Percentiles rank a stretch among this genome's conserved stretches.
These are phyloP conservation scores for Exocentrus adspersus DNA, from an alignment of 2,888 invertebrate species.

Conservation along the genomic window DNA sequence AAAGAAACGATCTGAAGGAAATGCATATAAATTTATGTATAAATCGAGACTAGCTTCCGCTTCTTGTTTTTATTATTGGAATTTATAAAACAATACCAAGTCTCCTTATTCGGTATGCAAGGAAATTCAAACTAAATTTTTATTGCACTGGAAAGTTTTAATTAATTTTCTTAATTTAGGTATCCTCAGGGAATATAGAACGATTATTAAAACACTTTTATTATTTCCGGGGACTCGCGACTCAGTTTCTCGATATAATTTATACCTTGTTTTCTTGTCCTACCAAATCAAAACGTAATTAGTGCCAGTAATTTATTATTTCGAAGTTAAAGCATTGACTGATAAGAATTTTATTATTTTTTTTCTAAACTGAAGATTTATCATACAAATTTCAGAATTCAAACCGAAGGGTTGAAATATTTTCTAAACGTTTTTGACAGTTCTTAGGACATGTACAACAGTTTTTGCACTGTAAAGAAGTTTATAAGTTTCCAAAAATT, in stretches of 20 bases:
- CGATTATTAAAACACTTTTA: background rate
- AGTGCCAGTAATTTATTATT: background rate
- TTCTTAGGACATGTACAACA: too few relatives aligned
- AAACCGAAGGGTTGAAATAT: too few relatives aligned
- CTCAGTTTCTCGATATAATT: background rate
- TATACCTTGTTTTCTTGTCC: background rate
- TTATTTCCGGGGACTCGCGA: background rate
- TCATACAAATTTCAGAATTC: too few relatives aligned
- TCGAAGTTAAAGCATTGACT: too few relatives aligned
- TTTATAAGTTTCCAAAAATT: too few relatives aligned
- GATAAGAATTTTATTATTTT: too few relatives aligned
- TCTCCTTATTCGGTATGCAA: conserved; percentile 2
- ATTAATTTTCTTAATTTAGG: conserved; percentile 7
- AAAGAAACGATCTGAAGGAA: conserved; percentile 6
- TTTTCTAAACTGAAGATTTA: too few relatives aligned
- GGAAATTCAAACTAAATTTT: conserved; percentile 5
- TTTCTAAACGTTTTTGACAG: too few relatives aligned
- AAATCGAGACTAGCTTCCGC: background rate
- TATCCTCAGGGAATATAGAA: background rate
- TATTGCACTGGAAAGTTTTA: conserved; percentile 6
- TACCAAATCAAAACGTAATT: background rate
- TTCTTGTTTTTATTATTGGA: conserved; percentile 12
- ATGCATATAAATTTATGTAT: conserved; percentile 13
- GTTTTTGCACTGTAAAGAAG: too few relatives aligned
- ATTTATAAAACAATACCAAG: conserved; percentile 6